phyloP scores from a whole-genome alignment of 1,140 invertebrate genomes.

The Rhopalosiphum padi region DNA sequence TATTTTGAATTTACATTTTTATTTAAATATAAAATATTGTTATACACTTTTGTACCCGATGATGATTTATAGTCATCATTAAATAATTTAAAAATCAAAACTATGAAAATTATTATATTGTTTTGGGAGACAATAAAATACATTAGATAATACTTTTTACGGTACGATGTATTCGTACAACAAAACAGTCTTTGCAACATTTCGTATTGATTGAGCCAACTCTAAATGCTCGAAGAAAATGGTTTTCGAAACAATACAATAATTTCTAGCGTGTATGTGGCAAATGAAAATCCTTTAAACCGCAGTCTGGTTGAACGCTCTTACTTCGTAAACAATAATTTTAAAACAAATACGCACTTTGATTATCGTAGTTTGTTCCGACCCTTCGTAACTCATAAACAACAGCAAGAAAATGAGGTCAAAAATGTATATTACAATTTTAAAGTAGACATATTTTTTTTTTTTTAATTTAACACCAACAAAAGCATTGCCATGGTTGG shows the following conservation, averaged over 20 bases:
- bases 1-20: not conserved
- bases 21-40: not conserved
- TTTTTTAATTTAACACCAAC: not conserved
- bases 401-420: not conserved
- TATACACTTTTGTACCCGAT: not conserved
- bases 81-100: not conserved
- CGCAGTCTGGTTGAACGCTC: slow-evolving; percentile 1
- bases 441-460: not conserved
- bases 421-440: slow-evolving; percentile 18
- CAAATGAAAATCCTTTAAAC: slow-evolving; percentile 45
- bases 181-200: not conserved
- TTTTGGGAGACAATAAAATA: not conserved
- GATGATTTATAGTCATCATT: not conserved
- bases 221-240: not conserved
- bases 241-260: slow-evolving; percentile 39
- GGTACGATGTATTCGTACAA: not conserved
- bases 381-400: not conserved
- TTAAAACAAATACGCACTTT: slow-evolving; percentile 44
- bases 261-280: slow-evolving; percentile 33
- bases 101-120: not conserved
- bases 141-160: slow-evolving; percentile 17
- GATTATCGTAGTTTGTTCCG: slow-evolving; percentile 19
- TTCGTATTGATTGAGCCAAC: slow-evolving; percentile 28
- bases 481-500: not conserved
- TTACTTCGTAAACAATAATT: slow-evolving; percentile 37